These are phyloP conservation scores for Rhodophaea formosa DNA, from an alignment of 2,888 invertebrate genomes.

Conservation along the genomic window DNA sequence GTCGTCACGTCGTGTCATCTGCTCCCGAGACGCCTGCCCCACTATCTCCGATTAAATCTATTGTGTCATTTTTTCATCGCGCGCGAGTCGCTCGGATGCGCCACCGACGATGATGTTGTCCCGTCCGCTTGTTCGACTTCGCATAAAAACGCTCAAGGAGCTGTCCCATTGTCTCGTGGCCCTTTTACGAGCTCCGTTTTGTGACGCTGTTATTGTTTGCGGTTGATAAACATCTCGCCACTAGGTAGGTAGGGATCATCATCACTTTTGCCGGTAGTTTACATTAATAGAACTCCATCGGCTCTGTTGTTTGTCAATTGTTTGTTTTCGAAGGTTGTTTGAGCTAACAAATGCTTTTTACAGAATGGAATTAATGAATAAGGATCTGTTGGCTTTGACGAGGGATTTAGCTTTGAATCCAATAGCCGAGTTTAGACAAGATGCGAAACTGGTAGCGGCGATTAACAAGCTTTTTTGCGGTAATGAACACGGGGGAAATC, in stretches of 20 bases:
- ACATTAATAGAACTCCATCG: slow-evolving; percentile 63
- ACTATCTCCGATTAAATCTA: slow-evolving; percentile 80
- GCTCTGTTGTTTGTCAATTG: slow-evolving; percentile 65
- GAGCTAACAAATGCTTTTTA: slow-evolving; percentile 41
- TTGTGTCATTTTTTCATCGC: slow-evolving; percentile 76
- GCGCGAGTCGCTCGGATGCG: slow-evolving; percentile 76
- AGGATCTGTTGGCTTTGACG: slow-evolving; percentile 49
- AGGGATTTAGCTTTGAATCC: slow-evolving; percentile 49
- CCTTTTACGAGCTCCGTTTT: slow-evolving; percentile 78
- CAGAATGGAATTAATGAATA: slow-evolving; percentile 70
- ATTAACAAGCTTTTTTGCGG: slow-evolving; percentile 57
- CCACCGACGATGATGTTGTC: slow-evolving; percentile 79
- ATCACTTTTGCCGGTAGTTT: slow-evolving; percentile 70
- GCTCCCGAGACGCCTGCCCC: slow-evolving; percentile 78
- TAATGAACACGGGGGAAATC: slow-evolving; percentile 29
- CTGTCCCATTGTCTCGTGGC: slow-evolving; percentile 75
- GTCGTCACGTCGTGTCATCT: slow-evolving; percentile 80
- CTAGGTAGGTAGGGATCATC: slow-evolving; percentile 78
- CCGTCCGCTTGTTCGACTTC: slow-evolving; percentile 72
- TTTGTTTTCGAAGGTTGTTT: slow-evolving; percentile 52
- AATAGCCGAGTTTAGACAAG: slow-evolving; percentile 54
- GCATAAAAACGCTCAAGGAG: slow-evolving; percentile 74
- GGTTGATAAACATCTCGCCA: slow-evolving; percentile 80
- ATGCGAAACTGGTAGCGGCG: slow-evolving; percentile 59
- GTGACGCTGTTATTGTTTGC: slow-evolving; percentile 79